Base-by-base conservation (phyloP, 2,113 vertebrate genomes). In the Ceyx cyanopectus region DNA sequence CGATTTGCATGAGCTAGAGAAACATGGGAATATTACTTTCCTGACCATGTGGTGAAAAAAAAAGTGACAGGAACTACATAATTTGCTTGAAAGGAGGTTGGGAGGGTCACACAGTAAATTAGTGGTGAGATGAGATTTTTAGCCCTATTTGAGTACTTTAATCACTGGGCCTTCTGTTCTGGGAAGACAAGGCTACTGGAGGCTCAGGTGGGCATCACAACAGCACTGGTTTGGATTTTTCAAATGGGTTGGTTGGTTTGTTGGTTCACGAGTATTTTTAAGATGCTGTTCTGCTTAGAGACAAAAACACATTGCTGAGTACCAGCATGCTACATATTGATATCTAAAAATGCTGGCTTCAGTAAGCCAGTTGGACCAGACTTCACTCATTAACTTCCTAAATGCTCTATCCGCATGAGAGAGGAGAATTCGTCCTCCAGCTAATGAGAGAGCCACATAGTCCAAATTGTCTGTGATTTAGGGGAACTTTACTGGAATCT, bases 351-450 rank as follows among this genome's bases (percentile, higher is more conserved):
- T 13, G 30, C 78, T 73, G 63, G 26, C 69, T 94, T 48, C 75
- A 65, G 65, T 41, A 51, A 95, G 66, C 5, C 65, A 43, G 67
- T 17, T 76, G 81, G 58, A 58, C 50, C 50, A 50, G 87, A 76
- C 81, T 75, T 87, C 50, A 9, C 87, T 91, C 78, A 73, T 89
- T 91, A 91, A 82, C 78, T 93, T 83, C 41, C 19, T n/a, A 89
- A 76, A 70, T 89, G 48, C 75, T 92, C 32, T 32, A 77, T 62
- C 83, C 84, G 81, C 32, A 4, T 37, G 81, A 87, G 73, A 89
- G 70, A 82, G 61, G 66, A 81, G 67, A 91, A 79, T 80, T 91
- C 87, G 70, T 91, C 81, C 87, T 92, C 63, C 70, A 85, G 87
- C 43, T 90, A 73, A 82, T 24, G 60, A 95, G 87, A 83, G 87